These are phyloP conservation scores for Archips crataeganus DNA, from an alignment of 2,888 invertebrate genomes.

Conservation along the genomic window DNA sequence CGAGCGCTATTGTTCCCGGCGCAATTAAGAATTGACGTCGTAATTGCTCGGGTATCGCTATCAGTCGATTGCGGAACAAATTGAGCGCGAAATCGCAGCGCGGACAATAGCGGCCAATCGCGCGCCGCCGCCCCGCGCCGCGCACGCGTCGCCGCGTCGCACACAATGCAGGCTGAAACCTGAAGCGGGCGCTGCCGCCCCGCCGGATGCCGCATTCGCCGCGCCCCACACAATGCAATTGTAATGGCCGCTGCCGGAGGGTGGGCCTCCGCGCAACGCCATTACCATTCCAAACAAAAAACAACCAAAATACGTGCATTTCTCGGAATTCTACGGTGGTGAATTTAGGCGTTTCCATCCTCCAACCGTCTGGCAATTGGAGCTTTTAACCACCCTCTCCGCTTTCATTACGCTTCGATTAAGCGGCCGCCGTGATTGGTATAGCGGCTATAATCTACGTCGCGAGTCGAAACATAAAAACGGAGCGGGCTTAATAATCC, in stretches of 20 bases:
- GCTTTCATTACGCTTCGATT: background rate
- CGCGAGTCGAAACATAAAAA: background rate
- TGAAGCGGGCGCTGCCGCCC: constrained; percentile 54
- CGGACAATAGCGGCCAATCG: constrained; percentile 56
- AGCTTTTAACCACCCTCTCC: constrained; percentile 29
- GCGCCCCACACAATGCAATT: constrained; percentile 48
- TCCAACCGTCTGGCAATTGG: constrained; percentile 9
- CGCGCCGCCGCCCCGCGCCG: constrained; percentile 47
- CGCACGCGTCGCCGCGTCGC: constrained; percentile 63
- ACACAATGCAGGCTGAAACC: constrained; percentile 71
- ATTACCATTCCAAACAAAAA: constrained; percentile 30
- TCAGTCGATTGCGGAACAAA: constrained; percentile 67
- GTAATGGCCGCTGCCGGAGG: constrained; percentile 45
- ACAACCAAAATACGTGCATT: constrained; percentile 17
- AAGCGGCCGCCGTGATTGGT: constrained; percentile 24
- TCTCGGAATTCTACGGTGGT: constrained; percentile 27
- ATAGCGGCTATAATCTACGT: constrained; percentile 7
- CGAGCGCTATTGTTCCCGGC: constrained; percentile 43
- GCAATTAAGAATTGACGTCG: constrained; percentile 62
- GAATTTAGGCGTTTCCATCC: constrained; percentile 24
- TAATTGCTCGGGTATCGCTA: constrained; percentile 60
- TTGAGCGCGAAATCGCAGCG: constrained; percentile 67
- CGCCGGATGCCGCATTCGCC: constrained; percentile 60
- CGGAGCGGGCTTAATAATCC: constrained; percentile 11
- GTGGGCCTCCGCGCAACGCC: constrained; percentile 33